Base-by-base conservation (phyloP, 2,113 vertebrate genomes). In the Notothenia rossii region DNA sequence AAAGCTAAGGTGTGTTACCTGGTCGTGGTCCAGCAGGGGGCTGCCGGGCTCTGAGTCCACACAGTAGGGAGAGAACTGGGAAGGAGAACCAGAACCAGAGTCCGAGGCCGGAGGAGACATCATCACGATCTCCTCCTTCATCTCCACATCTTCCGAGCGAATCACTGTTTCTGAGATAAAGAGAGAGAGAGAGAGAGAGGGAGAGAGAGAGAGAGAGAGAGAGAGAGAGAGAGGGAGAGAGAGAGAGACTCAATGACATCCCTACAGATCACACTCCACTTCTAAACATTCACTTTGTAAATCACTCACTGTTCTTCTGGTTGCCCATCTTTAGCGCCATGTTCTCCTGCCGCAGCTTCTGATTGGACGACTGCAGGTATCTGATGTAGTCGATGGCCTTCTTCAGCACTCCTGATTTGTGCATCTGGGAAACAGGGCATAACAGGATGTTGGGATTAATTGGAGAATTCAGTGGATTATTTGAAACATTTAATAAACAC, bases 371-470 rank as follows among this genome's bases (percentile, higher is more conserved):
- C 83, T 99, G 97, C 66, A 99, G 91, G 90, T 99, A 98, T 72
- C 98, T 99, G 89, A 99, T 99, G 90, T 99, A 99, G 89, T 99
- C 98, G 5, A 99, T 99, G 67, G 98, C 97, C 88, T 99, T 99
- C 75, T 96, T 96, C 88, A 99, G 85, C 59, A 99, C 96, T 2
- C 98, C 98, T 4, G 98, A 99, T 83, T 99, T 99, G 83, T 99
- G 98, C 97, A 99, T 97, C 97, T 98, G 82, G n/a, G 63, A 84
- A 10, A 51, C 81, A 10, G 46, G 0, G 49, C 11, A 49, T 1
- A 36, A 36, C 36, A 36, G 36, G 5, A 36, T 40, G 36, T 7
- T 7, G 7, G 36, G 36, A 40, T 40, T 40, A 7, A 5, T 29
- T 29, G 25, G 25, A 40, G 36, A 51, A 29, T 36, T 55, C 22